A percentile compares a stretch with the other conserved stretches of the same genome.
Evolutionary conservation across 2,113 vertebrate genomes (phyloP).

Genomic region (Fulmarus glacialis): DNA sequence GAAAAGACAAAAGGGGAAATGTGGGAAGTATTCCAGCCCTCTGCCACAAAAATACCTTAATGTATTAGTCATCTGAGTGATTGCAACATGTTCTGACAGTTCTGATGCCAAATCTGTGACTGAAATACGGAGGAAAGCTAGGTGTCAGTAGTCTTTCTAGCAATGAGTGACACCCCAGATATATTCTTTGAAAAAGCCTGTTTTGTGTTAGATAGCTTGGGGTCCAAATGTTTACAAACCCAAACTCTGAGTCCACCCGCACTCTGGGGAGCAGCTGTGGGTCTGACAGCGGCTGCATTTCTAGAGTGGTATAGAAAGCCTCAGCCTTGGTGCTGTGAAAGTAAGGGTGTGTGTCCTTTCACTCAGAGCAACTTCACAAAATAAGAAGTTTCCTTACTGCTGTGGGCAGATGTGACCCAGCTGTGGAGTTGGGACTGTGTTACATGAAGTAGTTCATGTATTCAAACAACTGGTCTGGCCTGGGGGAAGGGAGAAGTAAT

Average conservation of each 20-base stretch:
- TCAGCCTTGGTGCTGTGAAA: not conserved
- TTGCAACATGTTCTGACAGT: not conserved
- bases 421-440: not conserved
- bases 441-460: not conserved
- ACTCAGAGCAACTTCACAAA: not conserved
- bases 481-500: not conserved
- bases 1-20: conserved; percentile 11
- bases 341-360: not conserved
- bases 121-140: not conserved
- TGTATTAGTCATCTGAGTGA: not conserved
- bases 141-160: not conserved
- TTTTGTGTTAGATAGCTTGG: not conserved
- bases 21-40: not conserved
- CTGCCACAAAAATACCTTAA: conserved; percentile 8
- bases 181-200: not conserved
- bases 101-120: not conserved
- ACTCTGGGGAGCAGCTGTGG: not conserved
- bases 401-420: not conserved
- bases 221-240: not conserved
- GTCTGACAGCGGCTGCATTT: not conserved
- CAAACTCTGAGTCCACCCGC: not conserved
- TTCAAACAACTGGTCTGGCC: not conserved
- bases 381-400: not conserved
- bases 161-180: not conserved
- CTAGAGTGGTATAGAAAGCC: not conserved